phyloP scores from a whole-genome alignment of 2,888 invertebrate genomes.

The Caenorhabditis sp. region DNA sequence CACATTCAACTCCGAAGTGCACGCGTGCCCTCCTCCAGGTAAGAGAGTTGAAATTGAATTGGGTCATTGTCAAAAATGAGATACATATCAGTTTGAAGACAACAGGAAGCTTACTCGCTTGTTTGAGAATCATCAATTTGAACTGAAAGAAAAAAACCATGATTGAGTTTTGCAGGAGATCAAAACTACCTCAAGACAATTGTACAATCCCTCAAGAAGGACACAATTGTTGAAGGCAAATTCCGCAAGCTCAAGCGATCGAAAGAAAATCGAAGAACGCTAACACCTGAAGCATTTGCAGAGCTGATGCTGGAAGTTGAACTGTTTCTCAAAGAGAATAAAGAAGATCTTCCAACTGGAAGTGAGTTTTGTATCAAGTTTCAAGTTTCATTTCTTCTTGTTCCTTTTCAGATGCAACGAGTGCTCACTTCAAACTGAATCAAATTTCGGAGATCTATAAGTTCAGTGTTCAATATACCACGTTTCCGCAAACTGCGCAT shows the following conservation, averaged over 20 bases:
- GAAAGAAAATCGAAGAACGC: slow-evolving; percentile 59
- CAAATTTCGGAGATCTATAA: slow-evolving; percentile 68
- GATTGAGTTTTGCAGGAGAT: slow-evolving; percentile 69
- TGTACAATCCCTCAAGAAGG: slow-evolving; percentile 77
- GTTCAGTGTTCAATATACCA: slow-evolving; percentile 78
- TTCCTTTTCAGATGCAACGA: background rate
- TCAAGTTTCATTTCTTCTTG: background rate
- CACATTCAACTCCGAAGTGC: slow-evolving; percentile 80
- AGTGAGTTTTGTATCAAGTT: background rate
- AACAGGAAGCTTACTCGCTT: too few relatives aligned
- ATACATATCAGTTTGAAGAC: too few relatives aligned
- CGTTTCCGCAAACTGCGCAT: slow-evolving; percentile 73
- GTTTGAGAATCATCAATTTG: background rate
- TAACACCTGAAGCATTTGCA: slow-evolving; percentile 21
- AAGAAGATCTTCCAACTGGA: background rate
- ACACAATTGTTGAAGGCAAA: slow-evolving; percentile 70
- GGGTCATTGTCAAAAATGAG: background rate
- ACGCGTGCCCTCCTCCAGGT: slow-evolving; percentile 82
- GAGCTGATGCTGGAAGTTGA: slow-evolving; percentile 39
- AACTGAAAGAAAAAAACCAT: background rate
- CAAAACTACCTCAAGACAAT: slow-evolving; percentile 75
- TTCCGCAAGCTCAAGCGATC: slow-evolving; percentile 50
- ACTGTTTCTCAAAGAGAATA: background rate
- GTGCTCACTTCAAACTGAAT: slow-evolving; percentile 41
- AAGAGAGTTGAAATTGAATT: background rate